phyloP scores from a whole-genome alignment of 2,797 vertebrate genomes.

The Sciurus vulgaris region DNA sequence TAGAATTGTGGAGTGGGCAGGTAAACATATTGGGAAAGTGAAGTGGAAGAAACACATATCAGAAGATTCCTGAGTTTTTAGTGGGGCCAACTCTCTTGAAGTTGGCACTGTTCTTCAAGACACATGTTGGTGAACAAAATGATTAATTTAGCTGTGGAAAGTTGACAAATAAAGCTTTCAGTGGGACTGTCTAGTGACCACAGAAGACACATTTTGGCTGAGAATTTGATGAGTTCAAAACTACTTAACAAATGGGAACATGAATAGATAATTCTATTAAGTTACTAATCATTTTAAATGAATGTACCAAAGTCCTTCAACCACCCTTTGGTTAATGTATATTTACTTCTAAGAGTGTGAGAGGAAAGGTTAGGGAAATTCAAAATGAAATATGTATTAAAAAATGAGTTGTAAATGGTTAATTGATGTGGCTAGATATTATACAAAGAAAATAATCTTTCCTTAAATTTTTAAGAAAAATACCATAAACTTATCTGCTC shows the following conservation, averaged over 20 bases:
- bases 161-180: background rate
- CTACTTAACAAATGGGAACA: background rate
- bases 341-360: background rate
- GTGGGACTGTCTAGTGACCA: background rate
- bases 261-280: background rate
- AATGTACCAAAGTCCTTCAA: background rate
- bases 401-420: background rate
- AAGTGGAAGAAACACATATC: background rate
- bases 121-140: background rate
- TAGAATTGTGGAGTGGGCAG: background rate
- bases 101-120: background rate
- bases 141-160: background rate
- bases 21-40: background rate
- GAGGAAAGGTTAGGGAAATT: background rate
- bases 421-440: background rate
- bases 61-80: background rate
- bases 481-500: fast-evolving
- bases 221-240: background rate
- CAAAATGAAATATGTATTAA: background rate
- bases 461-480: conserved; percentile 3
- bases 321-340: background rate
- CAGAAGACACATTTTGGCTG: background rate
- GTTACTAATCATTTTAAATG: background rate
- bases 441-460: background rate
- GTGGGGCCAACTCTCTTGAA: background rate